Percentiles rank a stretch among this genome's conserved stretches.
These are phyloP conservation scores for Zeuzera pyrina DNA, from an alignment of 2,888 invertebrate species.

Conservation along the genomic window DNA sequence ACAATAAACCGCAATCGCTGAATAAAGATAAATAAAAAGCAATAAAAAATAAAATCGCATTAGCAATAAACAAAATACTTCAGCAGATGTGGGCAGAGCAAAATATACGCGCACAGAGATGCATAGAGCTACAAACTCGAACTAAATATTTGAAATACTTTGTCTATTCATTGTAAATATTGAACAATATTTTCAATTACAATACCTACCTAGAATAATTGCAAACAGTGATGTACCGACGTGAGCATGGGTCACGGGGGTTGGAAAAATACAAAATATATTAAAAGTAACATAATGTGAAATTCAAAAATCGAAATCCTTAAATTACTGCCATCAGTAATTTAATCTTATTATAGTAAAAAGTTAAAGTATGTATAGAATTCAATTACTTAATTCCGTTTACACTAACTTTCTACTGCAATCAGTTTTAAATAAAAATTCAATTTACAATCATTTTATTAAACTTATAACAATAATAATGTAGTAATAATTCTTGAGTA, in stretches of 20 bases:
- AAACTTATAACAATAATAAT: neutral
- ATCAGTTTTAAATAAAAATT: too few species aligned
- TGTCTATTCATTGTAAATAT: neutral
- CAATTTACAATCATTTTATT: too few species aligned
- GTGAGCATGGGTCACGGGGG: neutral
- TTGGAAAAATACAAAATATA: neutral
- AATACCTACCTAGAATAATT: too few species aligned
- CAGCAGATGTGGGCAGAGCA: conserved; percentile 71
- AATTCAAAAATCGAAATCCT: too few species aligned
- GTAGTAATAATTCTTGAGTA: neutral
- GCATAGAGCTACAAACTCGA: conserved; percentile 30
- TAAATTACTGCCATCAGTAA: too few species aligned
- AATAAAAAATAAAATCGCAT: conserved; percentile 74
- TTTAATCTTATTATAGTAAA: too few species aligned
- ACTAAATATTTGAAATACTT: neutral
- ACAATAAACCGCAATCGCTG: conserved; percentile 74
- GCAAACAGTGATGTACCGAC: too few species aligned
- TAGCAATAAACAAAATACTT: conserved; percentile 74
- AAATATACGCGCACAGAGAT: conserved; percentile 44
- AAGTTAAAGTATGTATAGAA: too few species aligned
- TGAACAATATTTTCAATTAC: neutral
- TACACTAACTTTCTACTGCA: too few species aligned
- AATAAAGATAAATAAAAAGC: conserved; percentile 73
- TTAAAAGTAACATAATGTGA: neutral
- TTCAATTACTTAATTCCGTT: too few species aligned